A percentile compares a stretch with the other conserved stretches of the same genome.
These are phyloP conservation scores for Enteromius fasciolatus DNA, from an alignment of 2,797 vertebrate genomes.

Conservation along the genomic window DNA sequence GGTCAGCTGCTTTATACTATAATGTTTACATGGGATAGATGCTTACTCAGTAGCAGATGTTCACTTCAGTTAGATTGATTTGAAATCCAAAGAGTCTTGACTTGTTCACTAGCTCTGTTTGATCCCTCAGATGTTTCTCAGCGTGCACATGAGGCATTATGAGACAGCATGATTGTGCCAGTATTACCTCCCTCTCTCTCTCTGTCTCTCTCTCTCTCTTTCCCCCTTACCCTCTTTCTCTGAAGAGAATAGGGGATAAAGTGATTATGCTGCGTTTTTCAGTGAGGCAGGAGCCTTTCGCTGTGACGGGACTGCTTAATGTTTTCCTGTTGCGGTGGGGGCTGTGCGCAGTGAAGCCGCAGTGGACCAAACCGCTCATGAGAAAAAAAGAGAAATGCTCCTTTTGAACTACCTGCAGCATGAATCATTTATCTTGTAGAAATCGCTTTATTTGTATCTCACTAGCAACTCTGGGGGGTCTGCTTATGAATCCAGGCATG, in stretches of 20 bases:
- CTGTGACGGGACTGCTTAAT: slow-evolving; percentile 65
- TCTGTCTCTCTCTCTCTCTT: slow-evolving; percentile 5
- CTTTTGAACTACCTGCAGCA: slow-evolving; percentile 54
- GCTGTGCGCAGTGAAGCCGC: slow-evolving; percentile 52
- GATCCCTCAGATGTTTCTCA: slow-evolving; percentile 34
- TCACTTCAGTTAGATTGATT: slow-evolving; percentile 6
- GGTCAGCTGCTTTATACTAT: slow-evolving; percentile 15
- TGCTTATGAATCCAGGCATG: slow-evolving; percentile 30
- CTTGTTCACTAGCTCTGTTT: slow-evolving; percentile 14
- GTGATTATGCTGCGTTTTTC: slow-evolving; percentile 63
- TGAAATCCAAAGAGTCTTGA: slow-evolving; percentile 2
- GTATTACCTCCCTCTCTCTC: slow-evolving; percentile 3
- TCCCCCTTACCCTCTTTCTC: slow-evolving; percentile 31
- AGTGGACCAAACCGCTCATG: slow-evolving; percentile 47
- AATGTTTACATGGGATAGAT: slow-evolving; percentile 27
- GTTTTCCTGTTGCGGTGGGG: slow-evolving; percentile 58
- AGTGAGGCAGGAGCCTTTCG: slow-evolving; percentile 50
- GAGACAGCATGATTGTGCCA: slow-evolving; percentile 40
- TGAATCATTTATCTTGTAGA: slow-evolving; percentile 58
- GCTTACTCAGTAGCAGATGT: slow-evolving; percentile 16
- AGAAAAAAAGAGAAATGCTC: slow-evolving; percentile 34
- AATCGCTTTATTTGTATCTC: slow-evolving; percentile 46
- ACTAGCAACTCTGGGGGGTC: slow-evolving; percentile 20
- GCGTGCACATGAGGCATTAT: slow-evolving; percentile 34
- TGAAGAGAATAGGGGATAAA: slow-evolving; percentile 56